These are phyloP conservation scores for Aphelinus certus DNA, from an alignment of 1,140 invertebrate genomes.

Conservation along the genomic window DNA sequence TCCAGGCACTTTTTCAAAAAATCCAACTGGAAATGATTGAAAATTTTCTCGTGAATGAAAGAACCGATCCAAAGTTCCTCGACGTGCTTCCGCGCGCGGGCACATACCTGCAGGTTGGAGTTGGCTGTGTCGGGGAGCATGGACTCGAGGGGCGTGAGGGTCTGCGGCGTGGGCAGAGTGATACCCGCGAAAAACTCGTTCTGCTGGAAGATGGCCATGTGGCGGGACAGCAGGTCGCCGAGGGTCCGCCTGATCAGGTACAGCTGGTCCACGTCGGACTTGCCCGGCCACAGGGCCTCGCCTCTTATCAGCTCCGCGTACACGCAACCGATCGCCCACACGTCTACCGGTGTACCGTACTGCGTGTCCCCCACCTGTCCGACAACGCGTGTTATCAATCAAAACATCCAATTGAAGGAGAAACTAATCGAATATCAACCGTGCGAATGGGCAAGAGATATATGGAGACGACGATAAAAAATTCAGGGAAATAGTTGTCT, in stretches of 20 bases:
- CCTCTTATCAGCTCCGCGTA: constrained; percentile 94
- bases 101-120: constrained; percentile 63
- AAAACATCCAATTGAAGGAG: not conserved
- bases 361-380: constrained; percentile 90
- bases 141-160: constrained; percentile 83
- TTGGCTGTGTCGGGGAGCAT: constrained; percentile 79
- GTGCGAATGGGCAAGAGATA: not conserved
- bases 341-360: constrained; percentile 96
- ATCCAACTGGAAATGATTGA: constrained; percentile 68
- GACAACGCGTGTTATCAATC: too few species aligned
- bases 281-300: constrained; percentile 97
- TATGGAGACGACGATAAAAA: too few species aligned
- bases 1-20: constrained; percentile 95
- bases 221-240: constrained; percentile 90
- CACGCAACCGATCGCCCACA: constrained; percentile 97
- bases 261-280: constrained; percentile 98
- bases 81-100: not conserved
- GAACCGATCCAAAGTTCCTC: not conserved
- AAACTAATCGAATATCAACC: not conserved
- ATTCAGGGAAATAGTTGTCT: too few species aligned
- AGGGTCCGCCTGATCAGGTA: constrained; percentile 93
- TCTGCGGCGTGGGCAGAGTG: constrained; percentile 89
- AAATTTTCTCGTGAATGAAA: too few species aligned
- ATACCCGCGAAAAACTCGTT: constrained; percentile 97
- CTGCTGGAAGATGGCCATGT: constrained; percentile 94